These are phyloP conservation scores for Lasioglossum leucozonium DNA, from an alignment of 2,888 invertebrate genomes.

Conservation along the genomic window DNA sequence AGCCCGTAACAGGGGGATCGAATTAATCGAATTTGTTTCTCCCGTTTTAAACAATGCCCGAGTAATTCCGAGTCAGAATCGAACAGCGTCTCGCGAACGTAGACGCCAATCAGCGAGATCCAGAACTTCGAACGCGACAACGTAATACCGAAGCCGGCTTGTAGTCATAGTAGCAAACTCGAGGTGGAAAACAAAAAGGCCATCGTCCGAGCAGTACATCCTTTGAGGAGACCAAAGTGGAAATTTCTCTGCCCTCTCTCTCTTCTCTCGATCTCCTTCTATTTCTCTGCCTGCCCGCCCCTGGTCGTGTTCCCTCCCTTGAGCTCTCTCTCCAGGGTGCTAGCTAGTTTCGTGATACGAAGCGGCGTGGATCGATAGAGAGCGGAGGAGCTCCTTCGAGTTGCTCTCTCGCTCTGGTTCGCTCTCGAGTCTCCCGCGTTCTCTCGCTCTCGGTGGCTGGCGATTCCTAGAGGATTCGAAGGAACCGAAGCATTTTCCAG, in stretches of 20 bases:
- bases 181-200: slow-evolving; percentile 53
- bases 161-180: slow-evolving; percentile 25
- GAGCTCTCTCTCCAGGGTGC: slow-evolving; percentile 62
- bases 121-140: background rate
- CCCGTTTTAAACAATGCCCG: background rate
- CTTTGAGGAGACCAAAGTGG: slow-evolving; percentile 55
- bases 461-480: slow-evolving; percentile 71
- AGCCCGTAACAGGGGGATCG: background rate
- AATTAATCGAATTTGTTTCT: background rate
- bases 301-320: slow-evolving; percentile 15
- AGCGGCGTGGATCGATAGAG: slow-evolving; percentile 71
- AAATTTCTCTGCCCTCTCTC: slow-evolving; percentile 45
- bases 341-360: slow-evolving; percentile 74
- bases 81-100: background rate
- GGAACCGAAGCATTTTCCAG: slow-evolving; percentile 37
- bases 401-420: slow-evolving; percentile 28
- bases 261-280: background rate
- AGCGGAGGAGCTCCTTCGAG: slow-evolving; percentile 64
- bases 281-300: slow-evolving; percentile 3
- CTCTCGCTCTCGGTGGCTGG: slow-evolving; percentile 31
- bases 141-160: background rate
- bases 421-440: slow-evolving; percentile 18
- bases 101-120: background rate
- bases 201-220: slow-evolving; percentile 45
- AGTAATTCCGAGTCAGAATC: background rate